Base-by-base conservation (phyloP, 2,797 vertebrate species). In the Myripristis murdjan region DNA sequence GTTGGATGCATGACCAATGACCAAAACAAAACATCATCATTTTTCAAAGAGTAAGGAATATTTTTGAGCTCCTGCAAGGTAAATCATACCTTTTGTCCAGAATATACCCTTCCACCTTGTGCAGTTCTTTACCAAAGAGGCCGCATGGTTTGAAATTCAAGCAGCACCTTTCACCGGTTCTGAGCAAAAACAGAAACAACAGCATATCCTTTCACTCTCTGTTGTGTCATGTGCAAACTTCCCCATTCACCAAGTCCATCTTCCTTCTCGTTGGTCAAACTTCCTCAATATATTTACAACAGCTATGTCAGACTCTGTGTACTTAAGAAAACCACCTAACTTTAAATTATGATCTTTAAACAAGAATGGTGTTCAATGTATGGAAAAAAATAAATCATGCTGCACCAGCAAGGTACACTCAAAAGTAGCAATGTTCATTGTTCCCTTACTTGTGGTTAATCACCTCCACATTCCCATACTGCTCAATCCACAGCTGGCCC, bases 41-140 rank as follows among this genome's bases (percentile, higher is more conserved):
- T 37, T 35, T 37, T 37, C 31, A 33, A 3, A 10, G 2, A 11
- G 35, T 37, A 11, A 2, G 3, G 35, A 11, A 11, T 37, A 37
- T 37, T 37, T 37, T 10, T 10, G n/a, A 37, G 35, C 9, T 11
- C 31, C n/a, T 31, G 2, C 0, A 9, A 44, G 16, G 6, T 24
- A 16, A 48, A 26, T 12, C 5, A 3, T 95, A 98, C 98, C 97
- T 98, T 95, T 98, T 99, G 87, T 99, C 97, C 88, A 97, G 95
- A 90, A 99, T 98, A 81, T 97, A 98, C 47, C 98, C 98, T 93
- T 99, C 98, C 6, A 99, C 97, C 93, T 98, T 99, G 93, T 99
- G 98, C 73, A 99, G 87, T 73, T 99, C 97, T 86, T 98, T 98
- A 44, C 98, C 97, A 82, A 99, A 99, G 64, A 99, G 96, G 52